phyloP scores from a whole-genome alignment of 2,797 vertebrate genomes.

The Aulostomus chinensis region DNA sequence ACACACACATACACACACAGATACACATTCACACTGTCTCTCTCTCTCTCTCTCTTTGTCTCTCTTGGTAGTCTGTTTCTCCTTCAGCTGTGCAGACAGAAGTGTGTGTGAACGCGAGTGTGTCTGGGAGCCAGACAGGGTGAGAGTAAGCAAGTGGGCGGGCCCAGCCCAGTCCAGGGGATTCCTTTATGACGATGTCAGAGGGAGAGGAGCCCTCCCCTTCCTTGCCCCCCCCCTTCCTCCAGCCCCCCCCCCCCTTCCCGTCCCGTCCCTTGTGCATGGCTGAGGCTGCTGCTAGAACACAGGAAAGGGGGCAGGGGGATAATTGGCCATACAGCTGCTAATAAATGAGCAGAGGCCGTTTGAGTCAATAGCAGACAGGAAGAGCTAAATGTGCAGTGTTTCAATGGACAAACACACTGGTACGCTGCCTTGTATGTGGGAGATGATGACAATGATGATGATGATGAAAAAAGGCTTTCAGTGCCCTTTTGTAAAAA shows the following conservation, averaged over 20 bases:
- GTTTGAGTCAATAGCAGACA: constrained; percentile 60
- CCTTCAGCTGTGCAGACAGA: constrained; percentile 64
- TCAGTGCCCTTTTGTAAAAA: neutral
- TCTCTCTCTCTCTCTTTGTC: constrained; percentile 24
- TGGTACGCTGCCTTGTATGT: neutral
- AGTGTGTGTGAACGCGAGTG: constrained; percentile 73
- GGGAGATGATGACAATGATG: neutral
- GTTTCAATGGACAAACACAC: constrained; percentile 24
- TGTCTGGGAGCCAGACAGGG: constrained; percentile 79
- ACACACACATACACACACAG: no score
- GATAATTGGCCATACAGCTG: constrained; percentile 78
- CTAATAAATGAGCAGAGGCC: constrained; percentile 79
- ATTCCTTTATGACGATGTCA: constrained; percentile 86
- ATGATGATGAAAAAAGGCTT: no score
- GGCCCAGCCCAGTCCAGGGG: constrained; percentile 70
- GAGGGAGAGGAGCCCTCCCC: constrained; percentile 68
- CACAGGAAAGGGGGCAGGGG: constrained; percentile 83
- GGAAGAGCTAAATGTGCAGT: constrained; percentile 55
- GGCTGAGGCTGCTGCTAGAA: constrained; percentile 43
- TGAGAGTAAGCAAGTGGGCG: constrained; percentile 74
- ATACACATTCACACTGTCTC: no score
- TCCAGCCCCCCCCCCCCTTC: constrained; percentile 13
- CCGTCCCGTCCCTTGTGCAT: constrained; percentile 44
- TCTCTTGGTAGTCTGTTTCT: no score
- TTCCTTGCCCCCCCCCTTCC: constrained; percentile 19